phyloP scores from a whole-genome alignment of 2,797 vertebrate species.

The Apogon talboti region DNA sequence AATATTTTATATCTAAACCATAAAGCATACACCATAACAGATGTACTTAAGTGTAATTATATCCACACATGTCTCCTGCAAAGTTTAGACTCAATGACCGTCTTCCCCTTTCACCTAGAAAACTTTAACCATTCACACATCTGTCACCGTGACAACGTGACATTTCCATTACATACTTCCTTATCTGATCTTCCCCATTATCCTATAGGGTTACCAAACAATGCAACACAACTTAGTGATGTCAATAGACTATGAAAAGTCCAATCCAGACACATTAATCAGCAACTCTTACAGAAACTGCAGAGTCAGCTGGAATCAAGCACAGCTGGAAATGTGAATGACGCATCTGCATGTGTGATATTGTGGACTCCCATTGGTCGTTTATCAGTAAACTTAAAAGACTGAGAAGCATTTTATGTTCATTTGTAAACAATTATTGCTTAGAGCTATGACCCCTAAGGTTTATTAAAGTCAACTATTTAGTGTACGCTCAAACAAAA shows the following conservation, averaged over 20 bases:
- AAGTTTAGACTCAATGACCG: slow-evolving; percentile 20
- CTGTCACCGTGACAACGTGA: slow-evolving; percentile 1
- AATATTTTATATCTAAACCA: slow-evolving; percentile 34
- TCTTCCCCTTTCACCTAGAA: slow-evolving; percentile 40
- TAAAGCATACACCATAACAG: slow-evolving; percentile 27
- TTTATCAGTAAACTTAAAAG: background rate
- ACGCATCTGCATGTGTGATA: slow-evolving; percentile 3
- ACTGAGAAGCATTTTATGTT: background rate
- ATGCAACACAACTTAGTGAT: background rate
- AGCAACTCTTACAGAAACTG: background rate
- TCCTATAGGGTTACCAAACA: background rate
- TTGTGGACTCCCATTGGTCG: background rate
- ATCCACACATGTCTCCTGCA: slow-evolving; percentile 23
- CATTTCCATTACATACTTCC: background rate
- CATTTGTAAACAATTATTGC: background rate
- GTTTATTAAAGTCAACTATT: too few relatives aligned
- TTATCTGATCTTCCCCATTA: slow-evolving; percentile 7
- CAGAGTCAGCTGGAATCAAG: slow-evolving; percentile 45
- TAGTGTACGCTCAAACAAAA: too few relatives aligned
- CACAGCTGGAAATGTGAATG: slow-evolving; percentile 3
- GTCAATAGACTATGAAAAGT: background rate
- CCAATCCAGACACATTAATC: background rate
- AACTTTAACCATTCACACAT: background rate
- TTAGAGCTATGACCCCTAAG: too few relatives aligned
- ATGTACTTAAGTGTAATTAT: slow-evolving; percentile 19